Percentiles rank a stretch among this genome's conserved stretches.
These are phyloP conservation scores for Scrobipalpa atriplicella DNA, from an alignment of 2,888 invertebrate genomes.

Conservation along the genomic window DNA sequence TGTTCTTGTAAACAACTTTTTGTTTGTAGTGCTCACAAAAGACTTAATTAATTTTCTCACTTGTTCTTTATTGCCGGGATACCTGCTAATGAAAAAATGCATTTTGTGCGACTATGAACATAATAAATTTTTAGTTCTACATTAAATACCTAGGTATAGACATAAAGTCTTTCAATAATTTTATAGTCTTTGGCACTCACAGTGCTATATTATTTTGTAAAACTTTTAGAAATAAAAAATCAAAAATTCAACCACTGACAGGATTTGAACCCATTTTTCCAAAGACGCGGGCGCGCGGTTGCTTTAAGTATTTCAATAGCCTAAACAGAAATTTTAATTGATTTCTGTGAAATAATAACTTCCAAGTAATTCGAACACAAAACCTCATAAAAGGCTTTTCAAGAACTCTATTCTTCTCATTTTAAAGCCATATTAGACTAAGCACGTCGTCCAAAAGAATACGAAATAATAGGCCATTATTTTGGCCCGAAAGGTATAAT, in stretches of 20 bases:
- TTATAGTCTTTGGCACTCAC: too few relatives aligned
- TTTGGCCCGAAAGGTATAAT: slow-evolving; percentile 10
- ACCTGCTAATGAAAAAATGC: neutral
- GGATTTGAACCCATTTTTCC: too few relatives aligned
- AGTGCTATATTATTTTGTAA: too few relatives aligned
- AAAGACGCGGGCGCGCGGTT: too few relatives aligned
- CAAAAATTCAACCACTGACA: too few relatives aligned
- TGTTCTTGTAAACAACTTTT: slow-evolving; percentile 34
- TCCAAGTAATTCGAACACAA: neutral
- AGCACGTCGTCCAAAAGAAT: slow-evolving; percentile 17
- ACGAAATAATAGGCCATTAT: slow-evolving; percentile 19
- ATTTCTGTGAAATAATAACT: neutral
- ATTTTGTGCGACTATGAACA: too few relatives aligned
- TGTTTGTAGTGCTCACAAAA: slow-evolving; percentile 18
- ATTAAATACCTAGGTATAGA: too few relatives aligned
- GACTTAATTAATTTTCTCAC: slow-evolving; percentile 19
- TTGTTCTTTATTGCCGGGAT: neutral
- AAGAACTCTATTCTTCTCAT: neutral
- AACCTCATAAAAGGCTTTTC: neutral
- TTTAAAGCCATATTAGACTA: slow-evolving; percentile 14
- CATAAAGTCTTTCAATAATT: too few relatives aligned
- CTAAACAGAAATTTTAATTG: too few relatives aligned
- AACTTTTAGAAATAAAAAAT: too few relatives aligned
- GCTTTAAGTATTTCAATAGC: too few relatives aligned
- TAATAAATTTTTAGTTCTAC: too few relatives aligned